Evolutionary conservation across 2,797 vertebrate species (phyloP), one percentile per base, ranked within the genome.

Genomic region (Melanotaenia parkinsoni): DNA sequence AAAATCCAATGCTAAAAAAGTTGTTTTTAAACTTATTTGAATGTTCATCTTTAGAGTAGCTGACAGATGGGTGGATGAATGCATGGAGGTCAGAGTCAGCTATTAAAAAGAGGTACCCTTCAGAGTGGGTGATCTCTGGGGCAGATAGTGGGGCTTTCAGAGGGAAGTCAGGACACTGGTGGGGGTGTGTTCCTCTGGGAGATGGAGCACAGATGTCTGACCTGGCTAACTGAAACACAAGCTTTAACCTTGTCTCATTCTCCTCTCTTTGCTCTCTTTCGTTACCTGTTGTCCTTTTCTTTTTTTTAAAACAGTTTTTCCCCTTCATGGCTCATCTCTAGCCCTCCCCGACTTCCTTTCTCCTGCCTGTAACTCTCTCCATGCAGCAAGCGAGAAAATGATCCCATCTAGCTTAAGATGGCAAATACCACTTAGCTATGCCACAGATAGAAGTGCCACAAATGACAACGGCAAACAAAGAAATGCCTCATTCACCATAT

Each of bases 131-230:
- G 70, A 64, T 81, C 66, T 74, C 51, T 57, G 65, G 75, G 73
- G 64, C 72, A 71, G 59, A 51, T 58, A 33, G 40, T 20, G 56
- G 45, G 70, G 47, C 32, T 58, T 68, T 78, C 63, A 76, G 35
- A 67, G 70, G 67, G 26, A 66, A 75, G 69, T 69, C 69, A 61
- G 5, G 28, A 35, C 3, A 11, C 69, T 26, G 54, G 45, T 7
- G 43, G 30, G 60, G 43, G 81, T 65, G 35, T 67, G 76, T 13
- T 76, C 75, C 57, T 76, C 79, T 67, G 63, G 73, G 84, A 89
- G 86, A 88, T 82, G 81, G 86, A 89, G 89, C 84, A 81, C 89
- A 92, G 90, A 92, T 92, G 92, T 92, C 84, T 88, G 90, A 92
- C 86, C 85, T 79, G 26, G 58, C 40, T 87, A 86, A 90, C 77